Evolutionary conservation across 2,888 invertebrate genomes (phyloP), one percentile per base, ranked within the genome.

Genomic region (Cephus runcator): DNA sequence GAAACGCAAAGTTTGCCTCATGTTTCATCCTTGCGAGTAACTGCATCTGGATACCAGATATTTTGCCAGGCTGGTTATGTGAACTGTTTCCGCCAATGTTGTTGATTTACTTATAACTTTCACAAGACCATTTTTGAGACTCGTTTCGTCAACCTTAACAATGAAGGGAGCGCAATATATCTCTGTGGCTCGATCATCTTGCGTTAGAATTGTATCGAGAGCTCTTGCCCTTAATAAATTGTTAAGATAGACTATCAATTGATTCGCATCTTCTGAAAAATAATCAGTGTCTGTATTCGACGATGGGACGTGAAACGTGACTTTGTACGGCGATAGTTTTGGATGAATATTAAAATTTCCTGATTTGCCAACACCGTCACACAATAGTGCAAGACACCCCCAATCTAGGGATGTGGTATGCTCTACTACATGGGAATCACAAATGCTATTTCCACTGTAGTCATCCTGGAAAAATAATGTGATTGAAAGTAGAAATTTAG

Each of bases 281-380:
- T 84, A 81, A 69, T 89, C 86, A 80, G 31, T 31, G 33, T 90
- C 89, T 86, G 93, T 93, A 91, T 88, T 90, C 80, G 83, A 88
- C 87, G 76, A 73, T 35, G 93, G 88, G 75, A 94, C 89, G 33
- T 93, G 93, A 89, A 96, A 94, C 74, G 94, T 93, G 80, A 96
- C 94, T 93, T 96, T 96, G 87, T 95, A 96, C 0, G 97, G 97
- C 23, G 96, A 94, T 79, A 97, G 92, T 91, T 94, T 95, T 79
- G 95, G 93, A 87, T 97, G 95, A 71, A 96, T 92, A 80, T 93
- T 92, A 75, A 95, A 90, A 81, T 91, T 88, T 79, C 92, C 93
- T 81, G 93, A 87, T 56, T 84, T 84, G 75, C 83, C 86, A 23
- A 33, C 12, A 23, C 88, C 87, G 80, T 91, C 91, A 75, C 89